Evolutionary conservation across 2,797 vertebrate genomes (phyloP), one percentile per base, ranked within the genome.

Genomic region (Adelosebastes latens): DNA sequence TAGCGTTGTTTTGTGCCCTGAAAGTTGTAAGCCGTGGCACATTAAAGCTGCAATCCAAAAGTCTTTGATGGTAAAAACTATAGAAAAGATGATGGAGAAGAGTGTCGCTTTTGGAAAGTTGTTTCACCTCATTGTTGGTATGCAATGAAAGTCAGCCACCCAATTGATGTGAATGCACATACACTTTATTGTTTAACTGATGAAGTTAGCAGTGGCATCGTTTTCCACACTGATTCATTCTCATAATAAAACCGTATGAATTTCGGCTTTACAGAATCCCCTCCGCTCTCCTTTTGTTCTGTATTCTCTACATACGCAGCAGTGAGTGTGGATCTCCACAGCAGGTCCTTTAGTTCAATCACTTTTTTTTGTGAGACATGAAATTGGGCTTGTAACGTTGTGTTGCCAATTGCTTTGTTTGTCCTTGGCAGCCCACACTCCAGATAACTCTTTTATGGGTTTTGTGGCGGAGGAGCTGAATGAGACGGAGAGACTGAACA

Each of bases 361-460:
- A 12, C 31, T 4, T 62, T 74, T 72, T 39, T 39, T 34, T 60
- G 13, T 2, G 18, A 69, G 67, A 65, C 65, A 39, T 72, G 16
- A 82, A 89, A 79, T 78, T 85, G 64, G n/a, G 65, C 67, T 59
- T 75, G 25, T 64, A 77, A 69, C 3, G 2, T 62, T 69, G 63
- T 79, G 11, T 86, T 66, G 36, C 73, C 75, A 60, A 68, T 81
- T 80, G 42, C 67, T 86, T 73, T 82, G 80, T 91, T 87, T 84
- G 82, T 91, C 81, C 93, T 80, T 67, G 90, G 68, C 89, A 99
- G 98, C 98, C 78, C 98, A 99, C 94, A 99, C 98, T 32, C 98
- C 98, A 0, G 98, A 99, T 92, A 99, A 99, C 95, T 99, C 98
- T 77, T 99, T 99, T 92, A 99, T 99, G 98, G 98, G 98, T 79